Base-by-base conservation (phyloP, 2,888 invertebrate genomes). In the Keiferia lycopersicella region DNA sequence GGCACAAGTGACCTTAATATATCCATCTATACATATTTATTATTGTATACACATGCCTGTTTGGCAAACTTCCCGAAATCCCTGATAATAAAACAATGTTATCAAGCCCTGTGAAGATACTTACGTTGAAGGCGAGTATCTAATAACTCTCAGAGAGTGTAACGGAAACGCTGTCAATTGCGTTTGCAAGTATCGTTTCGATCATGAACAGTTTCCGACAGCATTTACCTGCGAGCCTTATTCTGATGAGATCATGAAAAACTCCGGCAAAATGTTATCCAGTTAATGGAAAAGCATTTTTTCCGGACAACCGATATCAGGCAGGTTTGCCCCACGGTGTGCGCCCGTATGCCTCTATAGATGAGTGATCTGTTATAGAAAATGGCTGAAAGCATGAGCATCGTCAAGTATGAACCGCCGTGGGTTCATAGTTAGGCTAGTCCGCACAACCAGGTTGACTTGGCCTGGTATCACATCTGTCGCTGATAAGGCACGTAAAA, bases 31-130 rank as follows among this genome's bases (percentile, higher is more conserved):
- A 48, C 8, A 38, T 38, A 50, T 50, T 59, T 50, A 57, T 39
- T 39, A 60, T 34, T 60, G 51, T 41, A n/a, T n/a, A 18, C 10
- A 41, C 39, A 22, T 53, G 53, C 64, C 53, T 22, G 60, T 60
- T 64, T 64, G 60, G 64, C 64, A 64, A 26, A 26, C 16, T 45
- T 60, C 64, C 64, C 41, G 48, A 18, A 30, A 64, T 53, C 53
- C 53, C 53, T 26, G 26, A 22, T n/a, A 34, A 53, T 61, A 56
- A 61, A 64, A 61, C 38, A 30, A 30, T 26, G 53, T 58, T 48
- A 61, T 61, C 61, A 50, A 56, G 61, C 34, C 18, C 22, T 45
- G 41, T 39, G 8, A 41, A 59, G 12, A 41, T 41, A 41, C 41
- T 41, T 41, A 41, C 26, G 45, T 18, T 41, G 12, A n/a, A 30